Evolutionary conservation across 2,888 invertebrate species (phyloP).

Genomic region (Chrysolina oricalcia): DNA sequence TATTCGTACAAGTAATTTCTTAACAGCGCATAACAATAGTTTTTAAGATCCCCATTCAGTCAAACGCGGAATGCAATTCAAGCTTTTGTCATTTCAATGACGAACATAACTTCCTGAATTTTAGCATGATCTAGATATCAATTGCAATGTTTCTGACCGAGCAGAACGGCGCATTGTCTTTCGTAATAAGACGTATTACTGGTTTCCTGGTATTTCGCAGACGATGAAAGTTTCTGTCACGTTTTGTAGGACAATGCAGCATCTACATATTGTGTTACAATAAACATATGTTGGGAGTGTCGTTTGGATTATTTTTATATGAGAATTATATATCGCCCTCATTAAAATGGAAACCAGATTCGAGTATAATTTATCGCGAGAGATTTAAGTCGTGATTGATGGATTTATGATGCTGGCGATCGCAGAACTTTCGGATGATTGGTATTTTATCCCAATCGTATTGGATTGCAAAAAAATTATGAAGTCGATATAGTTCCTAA

Average conservation of each 20-base stretch:
- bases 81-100: too few species aligned
- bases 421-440: not conserved
- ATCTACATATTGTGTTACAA: constrained; percentile 7
- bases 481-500: too few species aligned
- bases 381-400: not conserved
- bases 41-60: too few species aligned
- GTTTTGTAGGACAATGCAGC: not conserved
- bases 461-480: too few species aligned
- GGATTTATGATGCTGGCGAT: not conserved
- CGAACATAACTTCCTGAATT: too few species aligned
- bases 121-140: not conserved
- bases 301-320: not conserved
- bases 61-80: too few species aligned
- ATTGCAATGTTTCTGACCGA: not conserved
- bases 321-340: not conserved
- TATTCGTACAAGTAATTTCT: too few species aligned
- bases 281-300: constrained; percentile 13
- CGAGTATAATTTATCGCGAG: not conserved
- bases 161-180: not conserved
- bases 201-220: constrained; percentile 4
- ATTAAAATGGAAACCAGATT: not conserved
- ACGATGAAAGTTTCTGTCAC: constrained; percentile 5
- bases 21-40: too few species aligned
- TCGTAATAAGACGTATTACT: not conserved
- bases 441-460: not conserved